Percentiles rank a stretch among this genome's conserved stretches.
Evolutionary conservation across 2,113 vertebrate genomes (phyloP).

Genomic region (Irena cyanogastra): DNA sequence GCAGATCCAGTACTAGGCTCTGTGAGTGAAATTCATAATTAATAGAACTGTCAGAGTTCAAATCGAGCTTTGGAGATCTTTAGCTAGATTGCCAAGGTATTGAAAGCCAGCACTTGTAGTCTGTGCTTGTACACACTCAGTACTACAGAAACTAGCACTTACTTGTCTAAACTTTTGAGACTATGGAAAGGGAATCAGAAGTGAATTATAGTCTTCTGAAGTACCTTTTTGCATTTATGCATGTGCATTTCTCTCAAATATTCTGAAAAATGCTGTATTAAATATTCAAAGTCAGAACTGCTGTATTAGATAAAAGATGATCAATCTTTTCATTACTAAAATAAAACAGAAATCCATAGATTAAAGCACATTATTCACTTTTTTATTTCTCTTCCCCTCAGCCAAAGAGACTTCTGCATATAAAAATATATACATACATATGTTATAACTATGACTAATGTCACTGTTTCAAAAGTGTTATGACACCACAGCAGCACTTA

Average conservation of each 20-base stretch:
- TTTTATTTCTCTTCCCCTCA: neutral
- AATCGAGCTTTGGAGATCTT: neutral
- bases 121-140: neutral
- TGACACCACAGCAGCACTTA: neutral
- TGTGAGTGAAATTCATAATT: neutral
- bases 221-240: neutral
- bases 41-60: neutral
- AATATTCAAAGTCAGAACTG: conserved; percentile 11
- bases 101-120: neutral
- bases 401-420: neutral
- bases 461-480: neutral
- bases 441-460: neutral
- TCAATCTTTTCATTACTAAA: neutral
- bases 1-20: neutral
- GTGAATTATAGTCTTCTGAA: neutral
- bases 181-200: neutral
- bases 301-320: neutral
- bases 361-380: neutral
- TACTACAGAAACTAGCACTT: neutral
- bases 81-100: neutral
- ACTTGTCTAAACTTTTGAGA: neutral
- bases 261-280: conserved; percentile 5
- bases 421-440: neutral
- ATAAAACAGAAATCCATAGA: neutral
- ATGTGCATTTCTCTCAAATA: neutral